A percentile compares a stretch with the other conserved stretches of the same genome.
Evolutionary conservation across 1,140 invertebrate genomes (phyloP).

Genomic region (Myzus persicae): DNA sequence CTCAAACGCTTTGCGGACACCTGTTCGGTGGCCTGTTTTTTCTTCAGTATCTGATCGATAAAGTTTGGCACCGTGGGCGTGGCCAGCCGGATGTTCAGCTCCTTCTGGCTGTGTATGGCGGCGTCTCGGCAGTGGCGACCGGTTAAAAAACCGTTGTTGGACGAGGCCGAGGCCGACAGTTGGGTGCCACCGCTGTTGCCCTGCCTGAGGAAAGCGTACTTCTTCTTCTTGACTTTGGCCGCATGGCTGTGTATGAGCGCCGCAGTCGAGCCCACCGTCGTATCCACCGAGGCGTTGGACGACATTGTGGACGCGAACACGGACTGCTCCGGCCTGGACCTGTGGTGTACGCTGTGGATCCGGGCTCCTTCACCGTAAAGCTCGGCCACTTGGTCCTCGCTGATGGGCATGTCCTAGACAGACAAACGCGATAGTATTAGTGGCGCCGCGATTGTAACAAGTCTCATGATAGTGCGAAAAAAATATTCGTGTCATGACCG

Average conservation of each 20-base stretch:
- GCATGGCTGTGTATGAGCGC: slow-evolving; percentile 60
- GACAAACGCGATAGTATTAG: not conserved
- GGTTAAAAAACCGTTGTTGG: slow-evolving; percentile 17
- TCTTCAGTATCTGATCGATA: slow-evolving; percentile 47
- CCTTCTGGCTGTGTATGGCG: slow-evolving; percentile 52
- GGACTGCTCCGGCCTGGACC: slow-evolving; percentile 57
- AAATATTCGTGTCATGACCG: slow-evolving; percentile 18
- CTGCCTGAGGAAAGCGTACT: slow-evolving; percentile 55
- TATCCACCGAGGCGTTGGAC: slow-evolving; percentile 61
- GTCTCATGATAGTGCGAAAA: not conserved
- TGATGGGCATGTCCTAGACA: slow-evolving; percentile 54
- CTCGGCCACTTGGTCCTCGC: slow-evolving; percentile 60
- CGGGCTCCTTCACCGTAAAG: slow-evolving; percentile 60
- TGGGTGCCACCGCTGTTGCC: not conserved
- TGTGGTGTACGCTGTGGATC: slow-evolving; percentile 60
- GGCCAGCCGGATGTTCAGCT: slow-evolving; percentile 59
- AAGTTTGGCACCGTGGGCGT: slow-evolving; percentile 59
- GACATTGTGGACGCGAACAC: slow-evolving; percentile 60
- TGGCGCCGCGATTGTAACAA: not conserved
- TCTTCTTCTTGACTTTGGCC: slow-evolving; percentile 57
- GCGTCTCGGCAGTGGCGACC: slow-evolving; percentile 23
- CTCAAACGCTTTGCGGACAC: slow-evolving; percentile 44
- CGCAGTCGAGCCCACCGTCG: slow-evolving; percentile 60
- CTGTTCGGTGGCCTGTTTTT: slow-evolving; percentile 49
- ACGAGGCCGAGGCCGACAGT: not conserved